These are phyloP conservation scores for Galaxea fascicularis DNA, from an alignment of 92 coral and sea anemone genomes.

Conservation along the genomic window DNA sequence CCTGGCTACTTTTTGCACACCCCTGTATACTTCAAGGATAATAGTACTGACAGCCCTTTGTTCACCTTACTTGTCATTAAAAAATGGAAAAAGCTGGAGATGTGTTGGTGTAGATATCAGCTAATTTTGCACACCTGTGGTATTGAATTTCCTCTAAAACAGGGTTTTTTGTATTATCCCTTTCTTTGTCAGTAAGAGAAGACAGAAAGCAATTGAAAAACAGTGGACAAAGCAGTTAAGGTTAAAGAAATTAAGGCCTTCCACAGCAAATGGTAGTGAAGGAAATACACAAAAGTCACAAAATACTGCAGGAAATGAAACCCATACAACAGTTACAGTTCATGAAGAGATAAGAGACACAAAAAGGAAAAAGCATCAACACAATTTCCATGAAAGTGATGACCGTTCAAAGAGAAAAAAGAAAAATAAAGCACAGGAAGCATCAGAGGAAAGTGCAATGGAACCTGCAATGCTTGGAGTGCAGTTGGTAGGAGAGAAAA, in stretches of 20 bases:
- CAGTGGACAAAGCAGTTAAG: slow-evolving; percentile 1
- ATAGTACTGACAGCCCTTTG: too few species aligned
- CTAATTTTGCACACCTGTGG: too few species aligned
- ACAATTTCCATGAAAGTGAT: background rate
- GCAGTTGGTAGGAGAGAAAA: slow-evolving; percentile 17
- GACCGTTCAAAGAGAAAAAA: slow-evolving; percentile 7
- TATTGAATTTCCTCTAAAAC: too few species aligned
- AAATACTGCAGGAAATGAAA: background rate
- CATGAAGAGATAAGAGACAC: background rate
- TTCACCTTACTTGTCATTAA: too few species aligned
- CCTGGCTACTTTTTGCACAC: too few species aligned
- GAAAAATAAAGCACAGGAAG: background rate
- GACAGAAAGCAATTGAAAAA: slow-evolving; percentile 8
- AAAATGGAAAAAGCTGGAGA: too few species aligned
- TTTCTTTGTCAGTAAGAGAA: slow-evolving; percentile 12
- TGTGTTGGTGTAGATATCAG: too few species aligned
- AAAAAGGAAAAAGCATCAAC: background rate
- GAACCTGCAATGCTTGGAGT: slow-evolving; percentile 11
- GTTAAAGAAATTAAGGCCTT: background rate
- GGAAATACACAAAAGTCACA: background rate
- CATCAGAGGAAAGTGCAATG: background rate
- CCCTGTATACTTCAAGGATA: too few species aligned
- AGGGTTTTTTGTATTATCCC: too few species aligned
- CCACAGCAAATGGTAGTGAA: background rate
- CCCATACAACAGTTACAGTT: background rate